phyloP scores from a whole-genome alignment of 2,797 vertebrate genomes.

The Pseudomugil gertrudae region DNA sequence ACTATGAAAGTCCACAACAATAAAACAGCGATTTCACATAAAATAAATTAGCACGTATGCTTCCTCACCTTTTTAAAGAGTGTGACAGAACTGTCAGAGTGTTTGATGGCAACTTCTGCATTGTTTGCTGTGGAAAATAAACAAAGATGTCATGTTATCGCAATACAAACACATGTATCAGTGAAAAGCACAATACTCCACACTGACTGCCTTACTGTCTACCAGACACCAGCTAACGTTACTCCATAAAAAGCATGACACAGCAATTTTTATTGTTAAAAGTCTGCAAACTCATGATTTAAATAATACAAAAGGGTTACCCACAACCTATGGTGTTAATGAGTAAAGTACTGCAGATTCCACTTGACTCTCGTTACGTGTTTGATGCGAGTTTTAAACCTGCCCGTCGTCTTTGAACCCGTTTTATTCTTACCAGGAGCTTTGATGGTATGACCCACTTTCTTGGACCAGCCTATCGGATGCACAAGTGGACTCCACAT shows the following conservation, averaged over 20 bases:
- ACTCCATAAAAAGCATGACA: too few species aligned
- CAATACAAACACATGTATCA: not conserved
- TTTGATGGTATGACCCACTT: constrained; percentile 91
- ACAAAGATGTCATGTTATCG: not conserved
- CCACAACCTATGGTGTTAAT: not conserved
- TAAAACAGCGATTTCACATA: too few species aligned
- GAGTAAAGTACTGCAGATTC: not conserved
- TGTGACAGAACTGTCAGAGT: constrained; percentile 81
- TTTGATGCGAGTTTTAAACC: not conserved
- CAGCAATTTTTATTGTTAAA: not conserved
- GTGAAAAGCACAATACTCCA: not conserved
- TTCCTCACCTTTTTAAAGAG: constrained; percentile 90
- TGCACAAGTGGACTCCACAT: constrained; percentile 93
- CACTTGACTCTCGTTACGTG: too few species aligned
- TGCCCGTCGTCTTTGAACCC: not conserved
- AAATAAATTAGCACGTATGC: not conserved
- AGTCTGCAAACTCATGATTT: not conserved
- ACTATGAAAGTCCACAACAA: too few species aligned
- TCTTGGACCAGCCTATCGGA: constrained; percentile 91
- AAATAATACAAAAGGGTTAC: not conserved
- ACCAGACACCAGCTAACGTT: accelerated
- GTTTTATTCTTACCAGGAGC: constrained; percentile 41
- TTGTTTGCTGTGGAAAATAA: constrained; percentile 64
- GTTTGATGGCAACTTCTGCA: constrained; percentile 65
- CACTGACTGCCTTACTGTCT: not conserved